A percentile compares a stretch with the other conserved stretches of the same genome.
These are phyloP conservation scores for Alitta virens DNA, from an alignment of 2,888 invertebrate species.

Conservation along the genomic window DNA sequence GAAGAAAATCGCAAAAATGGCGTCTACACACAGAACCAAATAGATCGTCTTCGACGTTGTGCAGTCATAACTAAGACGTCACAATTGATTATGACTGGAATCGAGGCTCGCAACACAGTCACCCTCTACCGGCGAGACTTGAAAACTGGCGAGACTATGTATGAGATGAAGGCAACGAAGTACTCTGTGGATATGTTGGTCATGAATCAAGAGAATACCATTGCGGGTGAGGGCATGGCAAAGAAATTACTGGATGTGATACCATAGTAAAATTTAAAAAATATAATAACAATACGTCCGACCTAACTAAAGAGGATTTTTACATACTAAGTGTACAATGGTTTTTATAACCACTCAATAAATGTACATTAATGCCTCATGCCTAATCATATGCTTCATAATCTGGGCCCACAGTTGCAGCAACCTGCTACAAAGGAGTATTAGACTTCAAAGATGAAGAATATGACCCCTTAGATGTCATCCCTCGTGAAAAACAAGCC, in stretches of 20 bases:
- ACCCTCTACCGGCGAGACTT: neutral
- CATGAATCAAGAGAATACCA: neutral
- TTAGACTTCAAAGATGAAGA: no score
- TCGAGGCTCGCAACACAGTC: neutral
- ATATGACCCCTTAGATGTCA: neutral
- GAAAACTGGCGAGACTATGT: neutral
- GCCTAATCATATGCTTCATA: no score
- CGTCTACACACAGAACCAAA: neutral
- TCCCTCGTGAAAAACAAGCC: neutral
- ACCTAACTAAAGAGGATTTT: no score
- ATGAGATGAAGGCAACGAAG: neutral
- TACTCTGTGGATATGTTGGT: neutral
- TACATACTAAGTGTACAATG: no score
- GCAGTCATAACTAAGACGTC: neutral
- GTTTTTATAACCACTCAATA: no score
- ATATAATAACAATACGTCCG: no score
- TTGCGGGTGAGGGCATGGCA: neutral
- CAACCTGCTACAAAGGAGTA: no score
- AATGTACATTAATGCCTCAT: no score
- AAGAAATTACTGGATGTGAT: no score
- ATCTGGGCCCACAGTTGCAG: no score
- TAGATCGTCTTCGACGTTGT: neutral
- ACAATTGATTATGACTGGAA: neutral
- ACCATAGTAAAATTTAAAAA: no score
- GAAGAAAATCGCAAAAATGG: neutral